Evolutionary conservation across 2,797 vertebrate species (phyloP), one percentile per base, ranked within the genome.

Genomic region (Pseudochromis fuscus): DNA sequence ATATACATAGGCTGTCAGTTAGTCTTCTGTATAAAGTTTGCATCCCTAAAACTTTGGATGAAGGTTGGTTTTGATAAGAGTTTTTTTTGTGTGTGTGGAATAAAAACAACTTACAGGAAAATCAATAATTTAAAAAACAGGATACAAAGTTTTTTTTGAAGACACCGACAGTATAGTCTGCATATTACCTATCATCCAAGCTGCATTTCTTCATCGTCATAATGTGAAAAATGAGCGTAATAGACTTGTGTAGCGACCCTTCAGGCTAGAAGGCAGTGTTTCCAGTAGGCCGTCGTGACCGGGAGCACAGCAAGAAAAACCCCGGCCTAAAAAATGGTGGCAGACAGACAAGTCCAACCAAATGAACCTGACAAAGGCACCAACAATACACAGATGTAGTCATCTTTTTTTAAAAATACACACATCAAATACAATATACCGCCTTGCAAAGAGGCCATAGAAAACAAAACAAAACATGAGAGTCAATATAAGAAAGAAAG

Each of bases 311-410:
- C 82, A 67, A 81, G 81, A 81, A 83, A 78, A 83, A 68, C 38
- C 75, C 51, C 23, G 8, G 75, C 62, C 71, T 44, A 19, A 82
- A 75, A 74, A 79, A 78, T 75, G 81, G 70, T 67, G 57, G 75
- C 83, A 88, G 74, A 89, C 79, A 75, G 82, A 88, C 87, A 88
- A 88, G 83, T 91, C 82, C 82, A 87, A 86, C 77, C 71, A 88
- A 88, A 67, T 85, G 67, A 91, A 90, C 86, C 84, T 84, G 89
- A 90, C 87, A 71, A 92, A 93, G 90, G 90, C 88, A 93, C 90
- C 87, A 69, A 92, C 91, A 92, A 92, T 85, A 92, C 93, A 92
- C 85, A 83, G 72, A 92, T 86, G 85, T 84, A 86, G 82, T 81
- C 72, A 77, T 79, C 77, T 83, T 82, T 87, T 78, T 72, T 61